Base-by-base conservation (phyloP, 2,888 invertebrate genomes). In the Sacculina carcini region DNA sequence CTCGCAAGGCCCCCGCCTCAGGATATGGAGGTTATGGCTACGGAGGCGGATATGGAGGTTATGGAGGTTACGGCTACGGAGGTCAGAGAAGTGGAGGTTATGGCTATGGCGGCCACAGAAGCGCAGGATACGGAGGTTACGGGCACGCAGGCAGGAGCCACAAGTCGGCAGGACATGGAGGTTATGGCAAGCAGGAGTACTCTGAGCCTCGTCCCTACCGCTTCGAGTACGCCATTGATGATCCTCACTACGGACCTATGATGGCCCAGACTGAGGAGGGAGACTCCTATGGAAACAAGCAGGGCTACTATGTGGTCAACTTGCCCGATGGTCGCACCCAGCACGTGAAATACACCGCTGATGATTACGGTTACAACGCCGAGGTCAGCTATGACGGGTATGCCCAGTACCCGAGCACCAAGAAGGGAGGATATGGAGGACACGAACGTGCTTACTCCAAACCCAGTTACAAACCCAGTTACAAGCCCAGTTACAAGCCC, bases 301-400 rank as follows among this genome's bases (percentile, higher is more conserved):
- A 51, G 32, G 55, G 55, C 5, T 54, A 54, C 50, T 55, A 55
- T 52, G 38, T 40, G 39, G 53, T 54, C 19, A 52, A 50, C 48
- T 53, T 55, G 12, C 55, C 55, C 19, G 55, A 55, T 46, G 55
- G 55, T 32, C 53, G 56, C 39, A 56, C 52, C 12, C 56, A 56
- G 34, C 42, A 42, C 42, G 42, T 42, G 26, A 42, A 42, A 9
- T 42, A 42, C n/a, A 26, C n/a, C 40, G 42, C 26, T 16, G 42
- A 42, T n/a, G n/a, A 26, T 16, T 42, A 42, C 42, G 42, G 42
- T 26, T 42, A 42, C 42, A 42, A 42, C 42, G 42, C 42, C 12
- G 42, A 42, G 26, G 42, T 42, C 42, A 23, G 12, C 26, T 42
- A 42, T 26, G 42, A 42, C n/a, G 42, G 42, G 6, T 42, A 42